phyloP scores from a whole-genome alignment of 2,888 invertebrate species.

The Spodoptera littoralis region DNA sequence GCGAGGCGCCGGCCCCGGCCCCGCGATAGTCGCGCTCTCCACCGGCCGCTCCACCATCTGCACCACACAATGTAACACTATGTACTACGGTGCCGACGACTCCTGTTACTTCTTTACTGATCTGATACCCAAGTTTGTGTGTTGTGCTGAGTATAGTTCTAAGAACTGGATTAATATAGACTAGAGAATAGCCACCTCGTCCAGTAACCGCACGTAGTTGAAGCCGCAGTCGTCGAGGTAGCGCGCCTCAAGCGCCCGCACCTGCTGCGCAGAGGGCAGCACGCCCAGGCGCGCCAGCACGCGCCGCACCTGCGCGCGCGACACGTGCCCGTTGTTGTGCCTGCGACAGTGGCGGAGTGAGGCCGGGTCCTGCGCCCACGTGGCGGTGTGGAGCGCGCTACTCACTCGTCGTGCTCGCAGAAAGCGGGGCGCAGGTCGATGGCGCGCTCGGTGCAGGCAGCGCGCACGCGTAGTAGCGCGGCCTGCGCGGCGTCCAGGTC shows the following conservation, averaged over 20 bases:
- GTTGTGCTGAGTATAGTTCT: too few relatives aligned
- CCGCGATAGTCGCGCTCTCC: conserved; percentile 73
- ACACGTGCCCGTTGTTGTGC: conserved; percentile 92
- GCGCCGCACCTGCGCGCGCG: conserved; percentile 91
- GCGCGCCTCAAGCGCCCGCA: conserved; percentile 91
- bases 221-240: conserved; percentile 93
- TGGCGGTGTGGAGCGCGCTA: not conserved
- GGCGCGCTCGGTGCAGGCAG: conserved; percentile 89
- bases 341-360: conserved; percentile 72
- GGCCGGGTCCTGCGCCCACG: too few relatives aligned
- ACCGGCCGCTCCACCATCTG: conserved; percentile 76
- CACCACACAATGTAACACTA: not conserved
- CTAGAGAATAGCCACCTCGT: conserved; percentile 84
- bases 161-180: too few relatives aligned
- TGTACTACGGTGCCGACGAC: too few relatives aligned
- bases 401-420: conserved; percentile 91
- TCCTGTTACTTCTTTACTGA: too few relatives aligned
- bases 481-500: conserved; percentile 89
- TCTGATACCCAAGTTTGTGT: too few relatives aligned
- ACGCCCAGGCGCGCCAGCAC: conserved; percentile 91
- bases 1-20: conserved; percentile 47
- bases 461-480: conserved; percentile 90
- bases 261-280: conserved; percentile 90
- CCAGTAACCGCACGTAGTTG: conserved; percentile 91
- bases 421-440: conserved; percentile 91